phyloP scores from a whole-genome alignment of 2,797 vertebrate genomes.

The Mus minutoides region DNA sequence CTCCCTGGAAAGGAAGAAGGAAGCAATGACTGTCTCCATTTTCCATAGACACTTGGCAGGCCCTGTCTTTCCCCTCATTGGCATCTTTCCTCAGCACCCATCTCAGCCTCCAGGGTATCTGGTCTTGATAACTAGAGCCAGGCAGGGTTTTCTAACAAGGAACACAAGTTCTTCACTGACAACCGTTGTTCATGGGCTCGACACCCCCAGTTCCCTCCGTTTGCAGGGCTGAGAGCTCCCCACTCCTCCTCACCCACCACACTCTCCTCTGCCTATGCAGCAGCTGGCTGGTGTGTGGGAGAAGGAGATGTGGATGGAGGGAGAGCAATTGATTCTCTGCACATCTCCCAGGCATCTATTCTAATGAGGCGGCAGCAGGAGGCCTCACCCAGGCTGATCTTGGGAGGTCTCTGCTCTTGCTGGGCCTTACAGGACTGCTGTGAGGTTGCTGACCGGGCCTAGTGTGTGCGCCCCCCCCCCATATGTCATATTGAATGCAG shows the following conservation, averaged over 20 bases:
- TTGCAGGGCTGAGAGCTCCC: slow-evolving; percentile 41
- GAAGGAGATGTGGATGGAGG: background rate
- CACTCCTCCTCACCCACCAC: background rate
- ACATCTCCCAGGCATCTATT: background rate
- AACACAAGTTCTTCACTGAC: background rate
- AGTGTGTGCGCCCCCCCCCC: background rate
- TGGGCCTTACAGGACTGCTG: background rate
- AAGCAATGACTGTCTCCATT: background rate
- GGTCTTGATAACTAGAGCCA: background rate
- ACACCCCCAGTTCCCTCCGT: slow-evolving; percentile 60
- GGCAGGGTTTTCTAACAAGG: background rate
- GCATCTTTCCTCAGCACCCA: background rate
- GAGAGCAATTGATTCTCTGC: background rate
- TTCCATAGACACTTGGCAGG: slow-evolving; percentile 8
- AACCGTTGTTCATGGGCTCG: background rate
- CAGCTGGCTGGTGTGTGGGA: background rate
- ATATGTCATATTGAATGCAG: background rate
- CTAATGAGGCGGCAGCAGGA: background rate
- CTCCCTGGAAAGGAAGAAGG: slow-evolving; percentile 43
- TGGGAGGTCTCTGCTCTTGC: background rate
- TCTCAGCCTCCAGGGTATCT: background rate
- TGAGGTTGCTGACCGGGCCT: background rate
- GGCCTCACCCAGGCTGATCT: background rate
- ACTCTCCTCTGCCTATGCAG: background rate
- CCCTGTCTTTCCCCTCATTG: slow-evolving; percentile 17